phyloP scores from a whole-genome alignment of 2,113 vertebrate genomes.

The Corythornis vintsioides region DNA sequence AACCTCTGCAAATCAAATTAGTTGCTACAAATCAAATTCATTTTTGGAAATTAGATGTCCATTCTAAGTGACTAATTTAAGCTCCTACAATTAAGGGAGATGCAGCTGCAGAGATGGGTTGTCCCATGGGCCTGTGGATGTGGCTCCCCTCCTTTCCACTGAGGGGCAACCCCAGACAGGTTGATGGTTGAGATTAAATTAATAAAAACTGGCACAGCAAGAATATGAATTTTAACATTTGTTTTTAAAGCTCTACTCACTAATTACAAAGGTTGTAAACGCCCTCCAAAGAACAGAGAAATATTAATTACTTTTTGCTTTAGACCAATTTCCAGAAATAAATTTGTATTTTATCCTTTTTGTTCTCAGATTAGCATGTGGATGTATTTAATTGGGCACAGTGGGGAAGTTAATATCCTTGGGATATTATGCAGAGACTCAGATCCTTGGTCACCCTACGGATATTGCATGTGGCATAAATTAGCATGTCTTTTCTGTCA shows the following conservation, averaged over 20 bases:
- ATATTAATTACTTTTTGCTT: conserved; percentile 47
- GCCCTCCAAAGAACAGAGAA: conserved; percentile 36
- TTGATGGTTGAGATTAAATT: background rate
- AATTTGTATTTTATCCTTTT: conserved; percentile 51
- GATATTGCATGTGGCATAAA: conserved; percentile 42
- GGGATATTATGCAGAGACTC: conserved; percentile 50
- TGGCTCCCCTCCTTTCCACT: background rate
- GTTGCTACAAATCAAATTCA: background rate
- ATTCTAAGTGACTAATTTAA: background rate
- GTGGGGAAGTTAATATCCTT: conserved; percentile 59
- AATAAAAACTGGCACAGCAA: background rate
- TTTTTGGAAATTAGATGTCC: background rate
- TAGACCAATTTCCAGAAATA: conserved; percentile 50
- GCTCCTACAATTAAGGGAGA: background rate
- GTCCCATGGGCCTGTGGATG: background rate
- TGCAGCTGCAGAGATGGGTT: background rate
- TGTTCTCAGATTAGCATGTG: conserved; percentile 56
- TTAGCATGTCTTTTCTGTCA: conserved; percentile 44
- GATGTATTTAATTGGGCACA: conserved; percentile 63
- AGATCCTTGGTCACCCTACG: conserved; percentile 33
- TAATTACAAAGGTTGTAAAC: conserved; percentile 39
- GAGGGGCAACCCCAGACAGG: background rate
- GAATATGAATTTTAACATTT: background rate
- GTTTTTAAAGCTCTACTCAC: background rate
- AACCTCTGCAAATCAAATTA: background rate